A percentile compares a stretch with the other conserved stretches of the same genome.
Conservation (phyloP, 2,113 vertebrate species). For the Pomatorhinus ruficollis region DNA sequence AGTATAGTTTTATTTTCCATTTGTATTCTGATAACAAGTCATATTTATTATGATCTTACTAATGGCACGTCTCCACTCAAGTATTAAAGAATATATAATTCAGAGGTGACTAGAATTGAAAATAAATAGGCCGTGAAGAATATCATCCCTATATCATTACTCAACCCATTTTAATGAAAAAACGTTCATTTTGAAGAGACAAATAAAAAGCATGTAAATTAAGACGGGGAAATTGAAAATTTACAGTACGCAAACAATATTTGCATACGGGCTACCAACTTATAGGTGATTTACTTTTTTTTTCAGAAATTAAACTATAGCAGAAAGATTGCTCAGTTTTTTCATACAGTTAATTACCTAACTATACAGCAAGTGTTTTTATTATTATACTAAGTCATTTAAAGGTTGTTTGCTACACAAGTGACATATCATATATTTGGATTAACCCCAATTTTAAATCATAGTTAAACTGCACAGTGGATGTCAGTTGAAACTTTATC, state of each 20-base stretch:
- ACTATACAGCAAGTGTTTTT: neutral
- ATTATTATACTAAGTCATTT: neutral
- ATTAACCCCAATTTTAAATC: neutral
- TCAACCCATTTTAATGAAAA: slow-evolving; percentile 37
- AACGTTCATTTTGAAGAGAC: slow-evolving; percentile 35
- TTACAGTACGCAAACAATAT: neutral
- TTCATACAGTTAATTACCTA: slow-evolving; percentile 29
- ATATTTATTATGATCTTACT: slow-evolving; percentile 22
- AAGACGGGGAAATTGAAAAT: slow-evolving; percentile 43
- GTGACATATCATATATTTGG: neutral
- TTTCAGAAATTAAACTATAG: neutral
- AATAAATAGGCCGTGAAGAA: neutral
- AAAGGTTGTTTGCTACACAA: neutral
- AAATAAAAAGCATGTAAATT: slow-evolving; percentile 34
- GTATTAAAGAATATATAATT: slow-evolving; percentile 12
- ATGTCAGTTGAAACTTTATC: neutral
- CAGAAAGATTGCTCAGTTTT: neutral
- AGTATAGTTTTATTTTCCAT: slow-evolving; percentile 17
- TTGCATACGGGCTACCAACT: neutral
- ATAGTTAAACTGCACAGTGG: neutral
- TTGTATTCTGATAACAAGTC: slow-evolving; percentile 5
- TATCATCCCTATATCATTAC: neutral
- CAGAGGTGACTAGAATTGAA: neutral
- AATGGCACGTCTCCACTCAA: neutral
- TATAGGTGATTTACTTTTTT: slow-evolving; percentile 10